These are phyloP conservation scores for Mellilla xanthometata DNA, from an alignment of 2,888 invertebrate species.

Conservation along the genomic window DNA sequence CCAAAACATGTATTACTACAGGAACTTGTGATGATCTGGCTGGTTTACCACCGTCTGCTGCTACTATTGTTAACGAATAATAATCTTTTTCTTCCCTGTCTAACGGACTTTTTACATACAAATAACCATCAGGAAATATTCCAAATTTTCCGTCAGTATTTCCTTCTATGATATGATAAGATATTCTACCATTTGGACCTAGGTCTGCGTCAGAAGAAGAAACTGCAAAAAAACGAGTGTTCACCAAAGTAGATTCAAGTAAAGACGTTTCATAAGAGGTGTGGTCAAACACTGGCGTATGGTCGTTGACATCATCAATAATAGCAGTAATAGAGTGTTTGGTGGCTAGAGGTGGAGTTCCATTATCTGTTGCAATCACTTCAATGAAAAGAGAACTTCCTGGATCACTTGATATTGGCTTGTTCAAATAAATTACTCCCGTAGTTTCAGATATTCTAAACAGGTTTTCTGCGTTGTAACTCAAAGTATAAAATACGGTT, in stretches of 20 bases:
- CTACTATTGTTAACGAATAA: conserved; percentile 93
- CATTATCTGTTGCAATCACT: conserved; percentile 93
- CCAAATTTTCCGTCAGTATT: conserved; percentile 94
- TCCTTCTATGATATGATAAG: conserved; percentile 93
- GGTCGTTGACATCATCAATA: conserved; percentile 96
- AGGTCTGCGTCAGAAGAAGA: conserved; percentile 95
- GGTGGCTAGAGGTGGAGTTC: conserved; percentile 88
- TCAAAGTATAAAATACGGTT: conserved; percentile 90
- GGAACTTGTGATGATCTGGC: conserved; percentile 92
- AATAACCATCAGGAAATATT: conserved; percentile 96
- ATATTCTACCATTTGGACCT: conserved; percentile 89
- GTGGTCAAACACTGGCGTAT: conserved; percentile 96
- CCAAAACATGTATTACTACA: conserved; percentile 95
- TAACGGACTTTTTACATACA: conserved; percentile 92
- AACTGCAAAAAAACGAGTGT: conserved; percentile 94
- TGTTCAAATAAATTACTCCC: conserved; percentile 94
- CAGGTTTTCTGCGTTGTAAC: conserved; percentile 89
- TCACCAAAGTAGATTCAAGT: conserved; percentile 94
- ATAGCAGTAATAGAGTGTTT: conserved; percentile 88
- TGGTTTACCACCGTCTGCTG: conserved; percentile 90
- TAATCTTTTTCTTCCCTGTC: conserved; percentile 96
- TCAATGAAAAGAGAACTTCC: conserved; percentile 88
- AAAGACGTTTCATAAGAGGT: conserved; percentile 96
- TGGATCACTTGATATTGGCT: conserved; percentile 89
- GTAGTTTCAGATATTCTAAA: conserved; percentile 93